These are phyloP conservation scores for Eulemur macaco DNA, from an alignment of 2,113 vertebrate species.

Conservation along the genomic window DNA sequence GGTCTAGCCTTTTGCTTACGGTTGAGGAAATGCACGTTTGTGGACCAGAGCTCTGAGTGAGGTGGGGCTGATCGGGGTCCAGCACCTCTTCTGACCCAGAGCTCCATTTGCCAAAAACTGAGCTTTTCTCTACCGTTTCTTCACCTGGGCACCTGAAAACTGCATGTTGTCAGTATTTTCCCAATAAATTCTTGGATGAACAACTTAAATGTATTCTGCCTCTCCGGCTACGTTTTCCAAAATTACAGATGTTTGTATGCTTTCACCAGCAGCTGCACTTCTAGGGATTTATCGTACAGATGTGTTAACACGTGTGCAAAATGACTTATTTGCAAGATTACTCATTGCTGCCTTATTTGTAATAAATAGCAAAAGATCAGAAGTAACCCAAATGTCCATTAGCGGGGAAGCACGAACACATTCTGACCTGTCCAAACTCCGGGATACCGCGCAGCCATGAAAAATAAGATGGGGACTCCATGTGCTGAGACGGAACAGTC, in stretches of 20 bases:
- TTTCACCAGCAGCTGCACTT: not conserved
- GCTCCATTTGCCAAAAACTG: not conserved
- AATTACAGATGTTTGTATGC: not conserved
- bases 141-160: not conserved
- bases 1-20: not conserved
- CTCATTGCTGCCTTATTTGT: not conserved
- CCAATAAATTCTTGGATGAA: not conserved
- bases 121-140: not conserved
- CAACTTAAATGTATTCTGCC: not conserved
- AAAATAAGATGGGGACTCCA: not conserved
- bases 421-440: rapidly evolving
- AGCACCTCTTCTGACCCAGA: not conserved
- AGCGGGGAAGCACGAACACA: not conserved
- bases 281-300: not conserved
- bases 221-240: not conserved
- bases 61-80: not conserved
- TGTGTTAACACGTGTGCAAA: not conserved
- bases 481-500: rapidly evolving
- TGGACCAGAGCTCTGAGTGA: not conserved
- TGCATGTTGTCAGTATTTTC: not conserved
- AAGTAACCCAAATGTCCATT: not conserved
- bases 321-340: not conserved
- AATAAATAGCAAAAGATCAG: not conserved
- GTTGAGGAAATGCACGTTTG: not conserved
- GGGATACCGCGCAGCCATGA: not conserved